Evolutionary conservation across 2,113 vertebrate genomes (phyloP).

Genomic region (Halichoeres trimaculatus): DNA sequence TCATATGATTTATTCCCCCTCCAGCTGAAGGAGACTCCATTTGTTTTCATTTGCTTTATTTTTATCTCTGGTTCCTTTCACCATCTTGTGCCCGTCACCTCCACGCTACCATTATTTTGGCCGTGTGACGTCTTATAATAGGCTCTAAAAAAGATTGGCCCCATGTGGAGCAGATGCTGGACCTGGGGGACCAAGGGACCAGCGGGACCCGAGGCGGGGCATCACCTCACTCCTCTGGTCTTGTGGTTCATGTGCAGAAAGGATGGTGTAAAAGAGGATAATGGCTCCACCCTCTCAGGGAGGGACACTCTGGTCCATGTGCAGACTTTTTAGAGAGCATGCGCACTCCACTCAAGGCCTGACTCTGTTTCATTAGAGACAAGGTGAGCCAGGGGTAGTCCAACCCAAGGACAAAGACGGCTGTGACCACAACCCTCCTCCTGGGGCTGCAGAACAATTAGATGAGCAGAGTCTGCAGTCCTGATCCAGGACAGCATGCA

Average conservation of each 20-base stretch:
- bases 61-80: slow-evolving; percentile 79
- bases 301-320: slow-evolving; percentile 21
- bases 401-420: slow-evolving; percentile 84
- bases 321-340: slow-evolving; percentile 20
- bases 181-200: slow-evolving; percentile 2
- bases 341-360: slow-evolving; percentile 61
- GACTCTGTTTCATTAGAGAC: slow-evolving; percentile 67
- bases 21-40: slow-evolving; percentile 87
- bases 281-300: slow-evolving; percentile 81
- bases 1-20: slow-evolving; percentile 87
- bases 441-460: slow-evolving; percentile 75
- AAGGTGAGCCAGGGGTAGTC: slow-evolving; percentile 71
- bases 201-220: not conserved
- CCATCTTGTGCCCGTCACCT: slow-evolving; percentile 75
- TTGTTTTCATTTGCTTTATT: slow-evolving; percentile 91
- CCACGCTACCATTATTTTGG: slow-evolving; percentile 78
- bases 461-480: slow-evolving; percentile 74
- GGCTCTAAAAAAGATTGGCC: slow-evolving; percentile 83
- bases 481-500: slow-evolving; percentile 49
- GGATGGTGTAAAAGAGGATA: slow-evolving; percentile 77
- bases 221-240: slow-evolving; percentile 50
- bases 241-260: slow-evolving; percentile 70
- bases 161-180: slow-evolving; percentile 69
- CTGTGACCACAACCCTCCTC: slow-evolving; percentile 61
- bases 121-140: slow-evolving; percentile 76